Conservation (phyloP, 1,140 invertebrate species). For the Triops cancriformis region DNA sequence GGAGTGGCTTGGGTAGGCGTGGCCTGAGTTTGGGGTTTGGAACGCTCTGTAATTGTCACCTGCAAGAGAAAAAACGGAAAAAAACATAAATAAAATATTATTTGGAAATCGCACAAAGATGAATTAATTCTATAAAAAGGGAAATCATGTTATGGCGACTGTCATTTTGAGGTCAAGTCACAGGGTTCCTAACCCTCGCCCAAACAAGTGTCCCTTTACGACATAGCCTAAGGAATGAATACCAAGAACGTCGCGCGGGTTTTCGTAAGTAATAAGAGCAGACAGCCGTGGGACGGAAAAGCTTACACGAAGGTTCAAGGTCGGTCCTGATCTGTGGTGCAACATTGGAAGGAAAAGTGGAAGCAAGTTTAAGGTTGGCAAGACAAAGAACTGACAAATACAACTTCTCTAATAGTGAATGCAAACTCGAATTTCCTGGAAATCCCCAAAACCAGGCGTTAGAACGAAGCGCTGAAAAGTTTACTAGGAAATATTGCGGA, state of each 20-base stretch:
- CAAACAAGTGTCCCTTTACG: neutral
- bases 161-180: too few species aligned
- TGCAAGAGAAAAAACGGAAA: neutral
- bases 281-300: neutral
- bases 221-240: neutral
- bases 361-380: neutral
- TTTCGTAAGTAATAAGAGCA: neutral
- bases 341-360: neutral
- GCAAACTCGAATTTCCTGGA: too few species aligned
- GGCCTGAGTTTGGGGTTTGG: neutral
- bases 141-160: too few species aligned
- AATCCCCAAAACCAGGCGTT: too few species aligned
- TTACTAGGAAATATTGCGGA: neutral
- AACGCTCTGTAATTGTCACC: slow-evolving; percentile 5
- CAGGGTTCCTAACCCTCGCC: neutral
- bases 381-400: neutral
- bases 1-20: slow-evolving; percentile 2
- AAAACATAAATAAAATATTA: neutral
- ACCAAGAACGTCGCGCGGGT: neutral
- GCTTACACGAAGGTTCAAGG: neutral
- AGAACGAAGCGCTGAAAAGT: neutral
- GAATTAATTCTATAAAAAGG: neutral
- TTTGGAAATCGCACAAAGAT: neutral
- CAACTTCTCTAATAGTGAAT: too few species aligned
- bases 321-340: neutral